A percentile compares a stretch with the other conserved stretches of the same genome.
phyloP scores from a whole-genome alignment of 2,888 invertebrate genomes.

The Lasioglossum lativentre region DNA sequence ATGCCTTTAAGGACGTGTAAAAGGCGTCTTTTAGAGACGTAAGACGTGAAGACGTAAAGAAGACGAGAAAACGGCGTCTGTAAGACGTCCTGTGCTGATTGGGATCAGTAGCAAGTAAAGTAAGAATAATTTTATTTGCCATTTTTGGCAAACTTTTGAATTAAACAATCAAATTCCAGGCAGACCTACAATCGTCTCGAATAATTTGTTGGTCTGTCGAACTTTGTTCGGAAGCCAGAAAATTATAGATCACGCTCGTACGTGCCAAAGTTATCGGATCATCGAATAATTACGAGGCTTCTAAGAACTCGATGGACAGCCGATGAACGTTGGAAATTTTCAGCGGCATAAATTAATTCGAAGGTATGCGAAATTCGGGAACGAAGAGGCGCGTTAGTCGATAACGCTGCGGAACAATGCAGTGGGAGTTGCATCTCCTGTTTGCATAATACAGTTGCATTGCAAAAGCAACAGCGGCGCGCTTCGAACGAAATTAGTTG shows the following conservation, averaged over 20 bases:
- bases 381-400: constrained; percentile 30
- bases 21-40: no score
- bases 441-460: constrained; percentile 8
- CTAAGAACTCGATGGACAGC: background rate
- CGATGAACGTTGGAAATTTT: background rate
- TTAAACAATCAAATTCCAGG: no score
- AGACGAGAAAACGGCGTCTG: no score
- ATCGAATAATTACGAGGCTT: background rate
- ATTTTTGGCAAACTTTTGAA: no score
- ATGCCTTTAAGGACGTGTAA: no score
- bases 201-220: background rate
- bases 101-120: no score
- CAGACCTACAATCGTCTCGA: background rate
- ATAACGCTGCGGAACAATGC: constrained; percentile 50
- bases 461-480: background rate
- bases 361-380: constrained; percentile 15
- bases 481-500: background rate
- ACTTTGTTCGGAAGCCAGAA: background rate
- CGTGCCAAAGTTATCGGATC: background rate
- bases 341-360: background rate
- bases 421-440: constrained; percentile 15
- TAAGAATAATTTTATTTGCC: no score
- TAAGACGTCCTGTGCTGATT: no score
- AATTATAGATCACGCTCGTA: background rate
- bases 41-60: no score